Evolutionary conservation across 2,113 vertebrate species (phyloP).

Genomic region (Oreamnos americanus): DNA sequence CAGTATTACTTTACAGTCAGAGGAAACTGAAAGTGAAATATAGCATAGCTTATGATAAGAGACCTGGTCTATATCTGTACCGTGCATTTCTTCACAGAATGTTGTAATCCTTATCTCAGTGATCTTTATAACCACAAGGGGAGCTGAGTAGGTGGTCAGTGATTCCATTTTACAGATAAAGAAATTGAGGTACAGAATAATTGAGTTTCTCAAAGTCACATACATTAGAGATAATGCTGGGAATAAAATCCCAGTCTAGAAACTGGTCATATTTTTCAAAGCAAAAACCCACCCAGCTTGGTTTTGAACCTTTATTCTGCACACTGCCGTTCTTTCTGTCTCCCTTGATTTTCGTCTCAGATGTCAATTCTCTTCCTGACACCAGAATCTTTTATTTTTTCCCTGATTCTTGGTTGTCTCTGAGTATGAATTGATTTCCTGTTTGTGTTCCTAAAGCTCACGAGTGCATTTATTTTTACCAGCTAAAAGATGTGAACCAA

Average conservation of each 20-base stretch:
- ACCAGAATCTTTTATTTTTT: neutral
- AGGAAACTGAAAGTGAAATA: neutral
- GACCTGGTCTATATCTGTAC: neutral
- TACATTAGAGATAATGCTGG: neutral
- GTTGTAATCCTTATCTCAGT: neutral
- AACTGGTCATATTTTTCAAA: neutral
- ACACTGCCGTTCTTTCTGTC: neutral
- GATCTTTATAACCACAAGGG: neutral
- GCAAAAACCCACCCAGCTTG: neutral
- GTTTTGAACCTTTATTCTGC: neutral
- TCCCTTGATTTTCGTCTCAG: slow-evolving; percentile 23
- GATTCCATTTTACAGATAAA: slow-evolving; percentile 52
- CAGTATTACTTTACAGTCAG: neutral
- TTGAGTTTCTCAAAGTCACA: slow-evolving; percentile 15
- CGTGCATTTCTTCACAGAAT: neutral
- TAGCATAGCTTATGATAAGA: neutral
- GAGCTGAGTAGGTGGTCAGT: neutral
- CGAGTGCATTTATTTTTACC: slow-evolving; percentile 41
- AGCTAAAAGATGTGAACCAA: slow-evolving; percentile 14
- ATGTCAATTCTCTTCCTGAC: slow-evolving; percentile 26
- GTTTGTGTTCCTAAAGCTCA: slow-evolving; percentile 43
- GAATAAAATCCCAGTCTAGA: neutral
- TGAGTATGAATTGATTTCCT: slow-evolving; percentile 49
- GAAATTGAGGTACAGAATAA: slow-evolving; percentile 41
- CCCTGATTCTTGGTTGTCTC: slow-evolving; percentile 22